phyloP scores from a whole-genome alignment of 2,888 invertebrate genomes.

The Leptogaster cylindrica region DNA sequence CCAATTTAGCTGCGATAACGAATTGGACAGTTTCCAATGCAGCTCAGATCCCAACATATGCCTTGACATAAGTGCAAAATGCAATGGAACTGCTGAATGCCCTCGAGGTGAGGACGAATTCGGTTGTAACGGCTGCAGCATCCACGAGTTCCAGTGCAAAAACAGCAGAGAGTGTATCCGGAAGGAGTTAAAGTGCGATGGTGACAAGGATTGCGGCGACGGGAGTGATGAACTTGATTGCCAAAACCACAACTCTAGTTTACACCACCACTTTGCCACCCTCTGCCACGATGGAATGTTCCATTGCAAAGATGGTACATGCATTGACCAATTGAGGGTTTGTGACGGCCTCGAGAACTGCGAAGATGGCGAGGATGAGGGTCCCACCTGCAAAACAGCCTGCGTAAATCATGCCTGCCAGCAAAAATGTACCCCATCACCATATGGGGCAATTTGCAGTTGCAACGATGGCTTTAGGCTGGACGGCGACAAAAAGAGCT shows the following conservation, averaged over 20 bases:
- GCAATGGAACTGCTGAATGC: constrained; percentile 73
- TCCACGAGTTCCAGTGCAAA: constrained; percentile 69
- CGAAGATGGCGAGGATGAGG: constrained; percentile 74
- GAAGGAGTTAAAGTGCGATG: constrained; percentile 67
- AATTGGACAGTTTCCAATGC: constrained; percentile 53
- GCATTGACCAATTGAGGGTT: constrained; percentile 68
- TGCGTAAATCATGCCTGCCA: constrained; percentile 62
- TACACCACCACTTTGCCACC: constrained; percentile 41
- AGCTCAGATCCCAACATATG: constrained; percentile 55
- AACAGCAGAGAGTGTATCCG: constrained; percentile 69
- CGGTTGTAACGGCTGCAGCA: constrained; percentile 67
- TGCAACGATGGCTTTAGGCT: constrained; percentile 70
- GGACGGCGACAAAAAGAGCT: constrained; percentile 64
- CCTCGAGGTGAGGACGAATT: constrained; percentile 75
- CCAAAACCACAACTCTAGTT: constrained; percentile 50
- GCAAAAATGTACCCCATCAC: constrained; percentile 69
- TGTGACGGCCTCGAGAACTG: constrained; percentile 73
- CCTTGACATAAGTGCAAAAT: constrained; percentile 62
- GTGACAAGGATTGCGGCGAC: constrained; percentile 72
- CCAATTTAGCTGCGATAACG: constrained; percentile 59
- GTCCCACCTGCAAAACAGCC: constrained; percentile 66
- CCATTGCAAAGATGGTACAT: constrained; percentile 69
- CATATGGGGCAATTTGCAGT: constrained; percentile 70
- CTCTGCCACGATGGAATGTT: constrained; percentile 61
- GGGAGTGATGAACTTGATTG: constrained; percentile 75